phyloP scores from a whole-genome alignment of 1,140 invertebrate species.

The Magallana gigas region DNA sequence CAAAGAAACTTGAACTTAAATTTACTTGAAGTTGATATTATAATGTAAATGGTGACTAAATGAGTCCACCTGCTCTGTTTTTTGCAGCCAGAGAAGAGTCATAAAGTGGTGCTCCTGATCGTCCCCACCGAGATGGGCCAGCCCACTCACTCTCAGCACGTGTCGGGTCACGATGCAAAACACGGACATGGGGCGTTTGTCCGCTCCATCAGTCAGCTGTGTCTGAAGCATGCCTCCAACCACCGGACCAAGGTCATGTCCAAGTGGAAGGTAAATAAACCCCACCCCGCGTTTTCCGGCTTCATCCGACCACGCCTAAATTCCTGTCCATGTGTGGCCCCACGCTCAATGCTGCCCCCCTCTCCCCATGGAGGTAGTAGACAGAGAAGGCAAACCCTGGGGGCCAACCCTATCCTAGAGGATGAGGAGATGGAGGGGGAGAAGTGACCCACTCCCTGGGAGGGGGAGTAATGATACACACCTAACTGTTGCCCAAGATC shows the following conservation, averaged over 20 bases:
- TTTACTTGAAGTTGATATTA: no score
- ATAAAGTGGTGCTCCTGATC: slow-evolving; percentile 62
- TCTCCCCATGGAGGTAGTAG: not conserved
- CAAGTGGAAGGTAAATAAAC: slow-evolving; percentile 65
- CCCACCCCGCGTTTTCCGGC: not conserved
- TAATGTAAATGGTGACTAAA: no score
- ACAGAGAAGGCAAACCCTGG: not conserved
- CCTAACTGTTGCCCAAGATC: not conserved
- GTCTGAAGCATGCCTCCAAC: slow-evolving; percentile 63
- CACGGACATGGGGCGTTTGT: slow-evolving; percentile 64
- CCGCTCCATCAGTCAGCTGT: slow-evolving; percentile 62
- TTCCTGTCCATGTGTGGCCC: not conserved
- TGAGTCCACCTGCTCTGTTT: not conserved
- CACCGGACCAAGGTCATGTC: slow-evolving; percentile 58
- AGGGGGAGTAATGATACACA: no score
- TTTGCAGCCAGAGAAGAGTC: slow-evolving; percentile 60
- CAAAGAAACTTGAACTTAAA: no score
- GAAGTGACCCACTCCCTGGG: no score
- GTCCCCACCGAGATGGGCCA: slow-evolving; percentile 64
- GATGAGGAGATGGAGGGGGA: not conserved
- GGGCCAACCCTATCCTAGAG: not conserved
- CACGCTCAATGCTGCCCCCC: no score
- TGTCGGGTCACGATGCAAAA: slow-evolving; percentile 56
- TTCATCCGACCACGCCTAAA: not conserved
- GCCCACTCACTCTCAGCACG: slow-evolving; percentile 49